phyloP scores from a whole-genome alignment of 2,888 invertebrate genomes.

The Cryptocheilus praepositus region DNA sequence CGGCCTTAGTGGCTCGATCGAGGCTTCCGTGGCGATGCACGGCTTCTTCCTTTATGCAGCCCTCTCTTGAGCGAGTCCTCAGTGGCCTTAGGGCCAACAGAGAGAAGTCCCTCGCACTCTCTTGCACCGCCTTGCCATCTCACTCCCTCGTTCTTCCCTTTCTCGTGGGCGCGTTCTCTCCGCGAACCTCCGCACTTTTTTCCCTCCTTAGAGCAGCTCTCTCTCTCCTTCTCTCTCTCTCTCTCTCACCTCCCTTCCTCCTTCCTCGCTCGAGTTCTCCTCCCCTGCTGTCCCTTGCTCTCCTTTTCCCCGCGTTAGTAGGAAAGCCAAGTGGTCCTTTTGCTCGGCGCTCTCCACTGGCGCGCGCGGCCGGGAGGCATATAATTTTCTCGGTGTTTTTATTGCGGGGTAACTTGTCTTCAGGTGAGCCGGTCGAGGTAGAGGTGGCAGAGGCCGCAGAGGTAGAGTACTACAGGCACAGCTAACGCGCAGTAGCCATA shows the following conservation, averaged over 20 bases:
- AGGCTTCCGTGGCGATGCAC: conserved; percentile 58
- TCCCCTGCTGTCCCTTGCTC: conserved; percentile 48
- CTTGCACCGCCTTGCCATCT: conserved; percentile 14
- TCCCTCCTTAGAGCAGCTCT: conserved; percentile 32
- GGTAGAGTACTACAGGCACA: conserved; percentile 71
- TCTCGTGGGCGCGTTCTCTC: conserved; percentile 24
- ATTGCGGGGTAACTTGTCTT: conserved; percentile 75
- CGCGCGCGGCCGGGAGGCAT: conserved; percentile 70
- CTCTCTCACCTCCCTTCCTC: conserved; percentile 11
- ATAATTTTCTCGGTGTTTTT: conserved; percentile 75
- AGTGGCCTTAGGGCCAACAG: conserved; percentile 46
- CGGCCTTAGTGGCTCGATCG: conserved; percentile 52
- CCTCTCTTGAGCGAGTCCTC: conserved; percentile 47
- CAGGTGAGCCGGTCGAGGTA: conserved; percentile 71
- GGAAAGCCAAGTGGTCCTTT: conserved; percentile 69
- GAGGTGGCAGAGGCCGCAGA: conserved; percentile 66
- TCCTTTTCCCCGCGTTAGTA: conserved; percentile 59
- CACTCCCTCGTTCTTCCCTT: conserved; percentile 22
- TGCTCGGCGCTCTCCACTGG: conserved; percentile 49
- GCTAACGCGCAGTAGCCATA: conserved; percentile 73
- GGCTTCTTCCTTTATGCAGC: conserved; percentile 60
- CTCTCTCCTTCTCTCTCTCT: conserved; percentile 15
- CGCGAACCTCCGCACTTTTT: conserved; percentile 37
- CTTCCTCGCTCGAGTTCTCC: conserved; percentile 10
- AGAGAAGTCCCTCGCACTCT: conserved; percentile 19